Base-by-base conservation (phyloP, 1,140 invertebrate genomes). In the Cotesia typhae region DNA sequence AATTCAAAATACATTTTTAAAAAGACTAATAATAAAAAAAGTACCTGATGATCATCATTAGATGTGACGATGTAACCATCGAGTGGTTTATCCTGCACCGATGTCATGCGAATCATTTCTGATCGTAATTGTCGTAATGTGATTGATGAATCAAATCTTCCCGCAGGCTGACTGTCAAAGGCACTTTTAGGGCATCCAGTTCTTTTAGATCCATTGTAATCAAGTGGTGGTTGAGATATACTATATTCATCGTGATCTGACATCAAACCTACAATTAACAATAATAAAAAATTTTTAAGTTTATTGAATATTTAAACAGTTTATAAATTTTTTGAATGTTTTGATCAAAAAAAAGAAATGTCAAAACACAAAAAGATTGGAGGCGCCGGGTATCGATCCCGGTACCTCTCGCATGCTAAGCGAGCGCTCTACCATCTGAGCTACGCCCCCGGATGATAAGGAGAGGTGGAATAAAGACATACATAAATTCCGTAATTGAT, bases 341-440 rank as follows among this genome's bases (percentile, higher is more conserved):
- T 47, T 17, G 35, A 60, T 37, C n/a, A 64, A 51, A 51, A 60
- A 60, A 67, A 17, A 72, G 47, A 55, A 28, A 28, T 3, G 28
- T 47, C 9, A 37, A 64, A 35, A 71, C 38, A 71, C 65, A 71
- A 64, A 64, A 63, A 63, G 3, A 9, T 86, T 92, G 90, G 91
- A 92, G 91, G 90, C 90, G 90, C 90, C 89, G 91, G 91, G 92
- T 89, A 93, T 93, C 91, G 92, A 94, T 93, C 91, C 92, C 89
- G 89, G 91, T 93, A 92, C 92, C 91, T 93, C 92, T 93, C 92
- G 89, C 91, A 93, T 93, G 92, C 92, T 93, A 93, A 93, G 92
- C 92, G 91, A 93, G 92, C 91, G 92, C 92, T 93, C 92, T 93
- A 93, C 92, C 92, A 93, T 92, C 90, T 93, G 92, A 93, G 92